phyloP scores from a whole-genome alignment of 2,113 vertebrate species.

The Oreochromis tanganicae region DNA sequence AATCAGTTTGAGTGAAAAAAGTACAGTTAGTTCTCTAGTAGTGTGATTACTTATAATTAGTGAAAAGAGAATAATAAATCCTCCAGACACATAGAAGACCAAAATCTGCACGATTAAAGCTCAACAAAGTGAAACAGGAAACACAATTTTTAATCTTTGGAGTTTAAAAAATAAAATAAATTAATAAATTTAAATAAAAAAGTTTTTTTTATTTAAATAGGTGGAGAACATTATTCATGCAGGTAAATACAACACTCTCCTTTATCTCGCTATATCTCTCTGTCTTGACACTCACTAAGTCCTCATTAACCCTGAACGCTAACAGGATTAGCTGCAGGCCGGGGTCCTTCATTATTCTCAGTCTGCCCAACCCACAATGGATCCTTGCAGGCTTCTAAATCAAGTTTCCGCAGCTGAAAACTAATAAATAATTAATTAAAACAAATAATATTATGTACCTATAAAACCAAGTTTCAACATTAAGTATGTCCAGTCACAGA shows the following conservation, averaged over 20 bases:
- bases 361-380: not conserved
- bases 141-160: not conserved
- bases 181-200: not conserved
- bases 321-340: constrained; percentile 51
- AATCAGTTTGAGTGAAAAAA: not conserved
- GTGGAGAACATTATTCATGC: not conserved
- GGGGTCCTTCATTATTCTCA: not conserved
- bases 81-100: not conserved
- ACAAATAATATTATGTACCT: not conserved
- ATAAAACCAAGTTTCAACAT: not conserved
- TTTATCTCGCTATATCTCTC: not conserved
- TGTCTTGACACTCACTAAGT: constrained; percentile 28
- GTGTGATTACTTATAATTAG: not conserved
- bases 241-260: not conserved
- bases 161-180: not conserved
- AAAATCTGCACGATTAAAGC: not conserved
- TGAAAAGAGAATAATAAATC: not conserved
- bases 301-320: constrained; percentile 57
- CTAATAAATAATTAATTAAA: fast-evolving
- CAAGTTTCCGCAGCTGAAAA: not conserved
- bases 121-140: fast-evolving
- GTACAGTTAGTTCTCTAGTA: fast-evolving
- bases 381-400: not conserved
- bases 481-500: not conserved
- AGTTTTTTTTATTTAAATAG: not conserved